These are phyloP conservation scores for Laspeyria flexula DNA, from an alignment of 2,888 invertebrate species.

Conservation along the genomic window DNA sequence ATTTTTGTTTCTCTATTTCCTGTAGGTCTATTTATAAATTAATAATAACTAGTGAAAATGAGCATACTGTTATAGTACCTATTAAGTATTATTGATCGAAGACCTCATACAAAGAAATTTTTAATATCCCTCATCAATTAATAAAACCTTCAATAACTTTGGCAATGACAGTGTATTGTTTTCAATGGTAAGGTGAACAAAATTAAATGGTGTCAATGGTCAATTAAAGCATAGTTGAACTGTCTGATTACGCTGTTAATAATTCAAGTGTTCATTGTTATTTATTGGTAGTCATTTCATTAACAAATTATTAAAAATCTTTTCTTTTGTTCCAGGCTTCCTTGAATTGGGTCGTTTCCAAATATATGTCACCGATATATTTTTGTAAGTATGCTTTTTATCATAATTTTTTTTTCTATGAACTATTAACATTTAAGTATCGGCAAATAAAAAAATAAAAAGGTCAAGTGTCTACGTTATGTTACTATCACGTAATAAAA, in stretches of 20 bases:
- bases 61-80: too few species aligned
- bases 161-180: conserved; percentile 35
- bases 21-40: too few species aligned
- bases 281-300: not conserved
- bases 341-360: conserved; percentile 54
- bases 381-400: conserved; percentile 60
- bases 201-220: conserved; percentile 29
- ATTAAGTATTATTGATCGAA: too few species aligned
- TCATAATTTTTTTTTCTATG: not conserved
- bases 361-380: conserved; percentile 80
- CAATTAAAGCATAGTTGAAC: conserved; percentile 7
- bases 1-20: too few species aligned
- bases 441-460: too few species aligned
- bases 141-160: conserved; percentile 11
- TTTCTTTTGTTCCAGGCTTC: conserved; percentile 74
- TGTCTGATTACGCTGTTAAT: conserved; percentile 18
- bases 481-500: too few species aligned
- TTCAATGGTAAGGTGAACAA: conserved; percentile 24
- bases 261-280: conserved; percentile 22
- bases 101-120: too few species aligned
- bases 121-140: not conserved
- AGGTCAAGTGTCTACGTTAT: too few species aligned
- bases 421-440: too few species aligned
- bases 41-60: too few species aligned
- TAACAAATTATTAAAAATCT: too few species aligned